phyloP scores from a whole-genome alignment of 1,140 invertebrate species.

The Cyclargus thomasi region DNA sequence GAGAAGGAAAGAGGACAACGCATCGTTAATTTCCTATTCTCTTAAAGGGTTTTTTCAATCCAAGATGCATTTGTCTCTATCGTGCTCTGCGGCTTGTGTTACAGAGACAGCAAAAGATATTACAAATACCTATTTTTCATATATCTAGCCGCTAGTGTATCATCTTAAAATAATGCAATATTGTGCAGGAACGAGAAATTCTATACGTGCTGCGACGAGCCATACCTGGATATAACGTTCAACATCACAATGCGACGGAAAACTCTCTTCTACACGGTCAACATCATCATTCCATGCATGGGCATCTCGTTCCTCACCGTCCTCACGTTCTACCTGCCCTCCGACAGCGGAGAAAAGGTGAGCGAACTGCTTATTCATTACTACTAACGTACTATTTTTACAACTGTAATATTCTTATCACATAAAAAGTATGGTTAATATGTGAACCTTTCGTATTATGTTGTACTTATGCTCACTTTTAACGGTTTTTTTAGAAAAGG shows the following conservation, averaged over 20 bases:
- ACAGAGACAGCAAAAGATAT: too few species aligned
- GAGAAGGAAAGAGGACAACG: too few species aligned
- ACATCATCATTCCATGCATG: conserved; percentile 97
- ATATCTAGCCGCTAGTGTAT: too few species aligned
- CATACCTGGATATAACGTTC: conserved; percentile 98
- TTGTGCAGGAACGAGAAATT: conserved; percentile 90
- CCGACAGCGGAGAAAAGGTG: conserved; percentile 99
- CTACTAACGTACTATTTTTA: not conserved
- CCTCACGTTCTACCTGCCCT: conserved; percentile 98
- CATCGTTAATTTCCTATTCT: too few species aligned
- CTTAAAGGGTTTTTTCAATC: too few species aligned
- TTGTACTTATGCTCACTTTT: too few species aligned
- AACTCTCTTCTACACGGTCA: conserved; percentile 98
- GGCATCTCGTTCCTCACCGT: conserved; percentile 99
- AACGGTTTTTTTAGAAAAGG: too few species aligned
- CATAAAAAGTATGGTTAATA: too few species aligned
- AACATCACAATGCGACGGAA: conserved; percentile 98
- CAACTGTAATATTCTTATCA: not conserved
- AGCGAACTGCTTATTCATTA: conserved; percentile 38
- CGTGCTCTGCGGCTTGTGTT: too few species aligned
- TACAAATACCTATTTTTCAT: too few species aligned
- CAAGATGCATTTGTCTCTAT: too few species aligned
- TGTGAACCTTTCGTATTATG: too few species aligned
- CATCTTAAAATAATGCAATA: conserved; percentile 8
- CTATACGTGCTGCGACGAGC: conserved; percentile 97